A percentile compares a stretch with the other conserved stretches of the same genome.
Conservation (phyloP, 2,797 vertebrate genomes). For the Falco biarmicus region DNA sequence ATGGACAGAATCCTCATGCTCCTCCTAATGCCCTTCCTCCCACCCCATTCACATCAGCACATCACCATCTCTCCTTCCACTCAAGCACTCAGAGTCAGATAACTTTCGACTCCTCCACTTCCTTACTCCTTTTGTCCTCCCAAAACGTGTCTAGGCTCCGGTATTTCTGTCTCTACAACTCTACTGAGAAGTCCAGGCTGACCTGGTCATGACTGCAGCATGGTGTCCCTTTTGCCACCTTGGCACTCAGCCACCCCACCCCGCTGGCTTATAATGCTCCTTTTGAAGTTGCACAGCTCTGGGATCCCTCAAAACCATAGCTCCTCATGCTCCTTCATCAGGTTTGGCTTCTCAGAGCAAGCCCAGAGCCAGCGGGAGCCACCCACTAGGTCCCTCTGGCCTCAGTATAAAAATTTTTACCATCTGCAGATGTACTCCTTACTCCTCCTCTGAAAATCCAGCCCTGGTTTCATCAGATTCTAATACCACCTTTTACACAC, state of each 20-base stretch:
- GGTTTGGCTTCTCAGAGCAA: not conserved
- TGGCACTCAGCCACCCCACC: not conserved
- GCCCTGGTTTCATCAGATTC: not conserved
- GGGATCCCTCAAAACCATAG: not conserved
- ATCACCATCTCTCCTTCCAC: not conserved
- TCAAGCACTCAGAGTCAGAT: rapidly evolving
- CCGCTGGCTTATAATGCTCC: not conserved
- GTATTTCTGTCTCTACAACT: not conserved
- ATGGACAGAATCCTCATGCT: not conserved
- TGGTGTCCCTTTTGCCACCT: not conserved
- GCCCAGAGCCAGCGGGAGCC: not conserved
- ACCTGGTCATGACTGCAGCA: not conserved
- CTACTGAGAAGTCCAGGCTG: not conserved
- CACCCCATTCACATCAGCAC: rapidly evolving
- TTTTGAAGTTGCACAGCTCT: not conserved
- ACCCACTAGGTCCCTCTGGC: not conserved
- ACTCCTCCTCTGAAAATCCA: not conserved
- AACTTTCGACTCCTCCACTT: not conserved
- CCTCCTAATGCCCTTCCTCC: not conserved
- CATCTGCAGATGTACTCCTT: not conserved
- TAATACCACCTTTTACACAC: not conserved
- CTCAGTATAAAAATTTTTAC: not conserved
- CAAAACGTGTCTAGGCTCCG: not conserved
- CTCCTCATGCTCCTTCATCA: not conserved
- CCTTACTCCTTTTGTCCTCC: not conserved